A percentile compares a stretch with the other conserved stretches of the same genome.
These are phyloP conservation scores for Rhagophthalmus giganteus DNA, from an alignment of 2,888 invertebrate genomes.

Conservation along the genomic window DNA sequence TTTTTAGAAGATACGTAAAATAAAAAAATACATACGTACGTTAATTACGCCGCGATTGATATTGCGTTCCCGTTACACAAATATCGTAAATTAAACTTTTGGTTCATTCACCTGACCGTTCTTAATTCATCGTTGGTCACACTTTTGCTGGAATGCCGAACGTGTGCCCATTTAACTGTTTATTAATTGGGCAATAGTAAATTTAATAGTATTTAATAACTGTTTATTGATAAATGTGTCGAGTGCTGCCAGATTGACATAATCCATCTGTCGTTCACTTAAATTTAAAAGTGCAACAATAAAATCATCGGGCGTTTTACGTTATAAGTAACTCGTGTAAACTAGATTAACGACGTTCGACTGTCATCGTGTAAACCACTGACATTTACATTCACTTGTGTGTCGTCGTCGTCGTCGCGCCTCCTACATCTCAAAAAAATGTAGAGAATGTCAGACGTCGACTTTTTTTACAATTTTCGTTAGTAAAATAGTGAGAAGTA, in stretches of 20 bases:
- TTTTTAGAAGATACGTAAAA: too few relatives aligned
- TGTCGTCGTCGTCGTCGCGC: conserved; percentile 32
- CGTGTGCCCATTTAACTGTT: conserved; percentile 21
- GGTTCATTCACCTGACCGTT: conserved; percentile 22
- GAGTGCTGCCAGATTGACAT: too few relatives aligned
- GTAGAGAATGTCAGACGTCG: conserved; percentile 37
- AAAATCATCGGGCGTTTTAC: too few relatives aligned
- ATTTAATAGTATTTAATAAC: too few relatives aligned
- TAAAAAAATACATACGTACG: too few relatives aligned
- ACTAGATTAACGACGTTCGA: too few relatives aligned
- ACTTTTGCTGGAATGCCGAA: conserved; percentile 12
- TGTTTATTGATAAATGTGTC: conserved; percentile 2
- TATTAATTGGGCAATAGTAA: too few relatives aligned
- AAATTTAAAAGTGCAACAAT: too few relatives aligned
- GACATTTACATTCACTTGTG: conserved; percentile 34
- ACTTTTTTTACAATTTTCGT: conserved; percentile 35
- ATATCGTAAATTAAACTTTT: conserved; percentile 5
- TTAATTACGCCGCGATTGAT: too few relatives aligned
- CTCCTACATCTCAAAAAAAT: conserved; percentile 41
- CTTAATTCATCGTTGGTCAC: conserved; percentile 8
- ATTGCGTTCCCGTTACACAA: conserved; percentile 12
- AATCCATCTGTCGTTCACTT: too few relatives aligned
- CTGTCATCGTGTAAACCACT: too few relatives aligned
- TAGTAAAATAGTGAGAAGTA: conserved; percentile 33
- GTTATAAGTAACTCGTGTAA: too few relatives aligned